phyloP scores from a whole-genome alignment of 2,888 invertebrate genomes.

The Allophyes oxyacanthae region DNA sequence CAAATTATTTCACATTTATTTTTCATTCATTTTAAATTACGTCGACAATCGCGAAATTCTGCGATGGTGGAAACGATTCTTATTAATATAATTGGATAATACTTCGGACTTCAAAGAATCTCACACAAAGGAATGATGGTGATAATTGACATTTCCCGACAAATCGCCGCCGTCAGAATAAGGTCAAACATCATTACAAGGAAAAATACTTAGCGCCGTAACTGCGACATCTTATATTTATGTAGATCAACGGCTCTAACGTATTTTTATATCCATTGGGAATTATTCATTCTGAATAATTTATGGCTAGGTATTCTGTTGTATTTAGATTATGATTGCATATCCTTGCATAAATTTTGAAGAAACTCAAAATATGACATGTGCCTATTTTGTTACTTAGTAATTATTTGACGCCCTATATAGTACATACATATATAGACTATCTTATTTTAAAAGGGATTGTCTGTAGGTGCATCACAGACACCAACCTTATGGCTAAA shows the following conservation, averaged over 20 bases:
- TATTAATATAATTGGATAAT: slow-evolving; percentile 48
- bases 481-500: no score
- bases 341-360: no score
- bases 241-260: slow-evolving; percentile 29
- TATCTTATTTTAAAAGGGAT: no score
- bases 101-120: slow-evolving; percentile 43
- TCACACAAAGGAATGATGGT: slow-evolving; percentile 26
- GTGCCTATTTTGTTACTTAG: no score
- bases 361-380: no score
- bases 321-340: neutral
- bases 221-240: slow-evolving; percentile 36
- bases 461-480: no score
- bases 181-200: slow-evolving; percentile 48
- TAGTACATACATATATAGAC: no score
- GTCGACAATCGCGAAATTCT: slow-evolving; percentile 13
- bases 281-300: slow-evolving; percentile 30
- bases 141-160: slow-evolving; percentile 44
- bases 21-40: neutral
- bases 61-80: slow-evolving; percentile 19
- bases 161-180: slow-evolving; percentile 37
- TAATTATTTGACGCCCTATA: no score
- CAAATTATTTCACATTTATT: no score
- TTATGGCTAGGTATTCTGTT: slow-evolving; percentile 16
- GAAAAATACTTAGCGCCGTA: slow-evolving; percentile 37
- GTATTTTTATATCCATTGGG: slow-evolving; percentile 29